A percentile compares a stretch with the other conserved stretches of the same genome.
Evolutionary conservation across 2,113 vertebrate genomes (phyloP).

Genomic region (Motacilla tschutschensis): DNA sequence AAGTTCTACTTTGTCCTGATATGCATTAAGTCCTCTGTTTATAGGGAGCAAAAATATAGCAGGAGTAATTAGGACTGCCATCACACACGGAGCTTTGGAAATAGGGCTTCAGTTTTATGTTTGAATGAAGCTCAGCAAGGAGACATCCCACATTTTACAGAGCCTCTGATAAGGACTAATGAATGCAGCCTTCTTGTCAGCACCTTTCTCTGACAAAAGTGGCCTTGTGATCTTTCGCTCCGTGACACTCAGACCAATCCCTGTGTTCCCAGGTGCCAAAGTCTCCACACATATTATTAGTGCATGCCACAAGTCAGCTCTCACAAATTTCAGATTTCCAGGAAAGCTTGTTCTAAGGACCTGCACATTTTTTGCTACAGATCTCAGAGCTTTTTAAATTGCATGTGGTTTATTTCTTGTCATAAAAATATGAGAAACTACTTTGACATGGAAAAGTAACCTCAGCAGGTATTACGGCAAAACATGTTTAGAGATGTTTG

Average conservation of each 20-base stretch:
- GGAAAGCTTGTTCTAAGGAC: background rate
- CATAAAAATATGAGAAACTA: background rate
- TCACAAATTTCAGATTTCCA: background rate
- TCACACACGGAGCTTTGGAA: background rate
- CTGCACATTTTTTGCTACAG: background rate
- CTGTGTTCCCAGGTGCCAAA: background rate
- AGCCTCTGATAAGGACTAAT: background rate
- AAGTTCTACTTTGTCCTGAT: background rate
- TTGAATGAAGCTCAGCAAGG: background rate
- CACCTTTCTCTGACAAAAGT: background rate
- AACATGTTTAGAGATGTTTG: background rate
- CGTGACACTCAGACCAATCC: background rate
- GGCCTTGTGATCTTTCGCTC: background rate
- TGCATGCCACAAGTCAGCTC: background rate
- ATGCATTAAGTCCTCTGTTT: background rate
- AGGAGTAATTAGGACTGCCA: background rate
- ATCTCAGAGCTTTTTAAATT: background rate
- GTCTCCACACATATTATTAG: rapidly evolving
- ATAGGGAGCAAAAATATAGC: background rate
- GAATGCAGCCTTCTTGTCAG: background rate
- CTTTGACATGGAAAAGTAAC: background rate
- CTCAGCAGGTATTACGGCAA: background rate
- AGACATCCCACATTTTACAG: background rate
- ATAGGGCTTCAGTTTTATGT: background rate
- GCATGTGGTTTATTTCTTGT: background rate